Percentiles rank a stretch among this genome's conserved stretches.
phyloP scores from a whole-genome alignment of 2,797 vertebrate genomes.

The Argya squamiceps region DNA sequence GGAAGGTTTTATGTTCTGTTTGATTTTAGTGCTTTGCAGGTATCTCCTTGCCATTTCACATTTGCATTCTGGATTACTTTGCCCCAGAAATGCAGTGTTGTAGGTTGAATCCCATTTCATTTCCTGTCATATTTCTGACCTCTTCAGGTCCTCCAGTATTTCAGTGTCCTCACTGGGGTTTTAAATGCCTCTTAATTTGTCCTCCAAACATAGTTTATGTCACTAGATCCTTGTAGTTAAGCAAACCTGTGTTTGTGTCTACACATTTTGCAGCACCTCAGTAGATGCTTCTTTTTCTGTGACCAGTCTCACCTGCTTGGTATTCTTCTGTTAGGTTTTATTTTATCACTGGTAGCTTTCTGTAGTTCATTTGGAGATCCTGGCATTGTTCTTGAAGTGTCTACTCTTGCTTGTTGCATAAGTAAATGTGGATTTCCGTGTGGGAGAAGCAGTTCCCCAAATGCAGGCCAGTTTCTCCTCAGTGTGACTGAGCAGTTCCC shows the following conservation, averaged over 20 bases:
- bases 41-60: not conserved
- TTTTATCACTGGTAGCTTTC: not conserved
- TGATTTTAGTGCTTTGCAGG: not conserved
- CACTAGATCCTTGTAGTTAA: not conserved
- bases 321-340: not conserved
- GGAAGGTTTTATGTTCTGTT: not conserved
- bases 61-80: not conserved
- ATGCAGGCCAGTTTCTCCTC: not conserved
- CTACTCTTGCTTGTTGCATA: not conserved
- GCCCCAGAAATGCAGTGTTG: not conserved
- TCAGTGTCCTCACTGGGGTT: not conserved
- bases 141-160: not conserved
- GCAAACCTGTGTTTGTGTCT: not conserved
- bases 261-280: not conserved
- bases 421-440: not conserved
- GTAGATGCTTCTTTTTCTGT: not conserved
- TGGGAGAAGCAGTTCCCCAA: not conserved
- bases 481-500: not conserved
- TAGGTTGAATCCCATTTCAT: conserved; percentile 5
- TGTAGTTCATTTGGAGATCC: not conserved
- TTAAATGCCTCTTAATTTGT: not conserved
- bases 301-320: not conserved
- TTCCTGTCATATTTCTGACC: conserved; percentile 27
- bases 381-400: not conserved
- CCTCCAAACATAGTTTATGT: not conserved